A percentile compares a stretch with the other conserved stretches of the same genome.
These are phyloP conservation scores for Caenorhabditis plicata DNA, from an alignment of 2,888 invertebrate species.

Conservation along the genomic window DNA sequence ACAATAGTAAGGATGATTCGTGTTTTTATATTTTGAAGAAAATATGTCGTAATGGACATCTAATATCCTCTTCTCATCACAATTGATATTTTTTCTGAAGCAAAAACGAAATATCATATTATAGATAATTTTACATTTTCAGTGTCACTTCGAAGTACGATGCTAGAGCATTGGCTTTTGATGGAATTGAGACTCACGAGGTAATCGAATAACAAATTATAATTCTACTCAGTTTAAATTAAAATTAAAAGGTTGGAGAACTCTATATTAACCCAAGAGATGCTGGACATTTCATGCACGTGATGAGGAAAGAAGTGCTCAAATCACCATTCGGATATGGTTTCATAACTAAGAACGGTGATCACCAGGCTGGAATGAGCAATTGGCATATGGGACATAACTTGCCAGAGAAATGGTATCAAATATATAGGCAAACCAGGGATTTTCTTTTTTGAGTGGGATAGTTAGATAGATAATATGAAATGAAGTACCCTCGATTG, in stretches of 20 bases:
- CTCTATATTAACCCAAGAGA: slow-evolving; percentile 60
- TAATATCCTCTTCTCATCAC: neutral
- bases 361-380: slow-evolving; percentile 37
- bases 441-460: neutral
- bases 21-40: neutral
- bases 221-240: neutral
- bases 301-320: slow-evolving; percentile 59
- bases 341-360: slow-evolving; percentile 52
- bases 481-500: neutral
- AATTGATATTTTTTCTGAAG: neutral
- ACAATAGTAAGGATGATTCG: slow-evolving; percentile 45
- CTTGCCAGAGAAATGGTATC: slow-evolving; percentile 56
- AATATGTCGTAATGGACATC: neutral
- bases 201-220: too few relatives aligned
- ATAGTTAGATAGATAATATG: neutral
- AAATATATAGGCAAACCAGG: neutral
- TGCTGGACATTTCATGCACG: slow-evolving; percentile 56
- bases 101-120: too few relatives aligned
- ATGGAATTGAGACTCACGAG: slow-evolving; percentile 54
- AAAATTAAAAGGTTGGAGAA: slow-evolving; percentile 44
- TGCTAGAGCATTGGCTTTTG: slow-evolving; percentile 50
- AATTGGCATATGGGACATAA: slow-evolving; percentile 48
- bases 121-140: slow-evolving; percentile 11
- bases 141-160: slow-evolving; percentile 54
- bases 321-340: slow-evolving; percentile 59